Percentiles rank a stretch among this genome's conserved stretches.
Conservation (phyloP, 2,797 vertebrate genomes). For the Argentina silus region DNA sequence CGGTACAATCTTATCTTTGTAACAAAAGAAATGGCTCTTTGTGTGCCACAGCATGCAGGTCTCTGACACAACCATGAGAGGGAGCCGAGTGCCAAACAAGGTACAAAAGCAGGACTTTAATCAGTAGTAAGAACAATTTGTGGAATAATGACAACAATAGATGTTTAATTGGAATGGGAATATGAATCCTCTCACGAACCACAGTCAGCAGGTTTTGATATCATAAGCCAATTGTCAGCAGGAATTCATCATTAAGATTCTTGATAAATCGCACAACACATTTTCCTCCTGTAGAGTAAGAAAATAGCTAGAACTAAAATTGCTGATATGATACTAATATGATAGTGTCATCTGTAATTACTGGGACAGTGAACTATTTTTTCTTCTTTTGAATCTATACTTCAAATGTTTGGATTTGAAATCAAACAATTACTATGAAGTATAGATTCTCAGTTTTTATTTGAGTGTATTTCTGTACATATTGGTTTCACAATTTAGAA, state of each 20-base stretch:
- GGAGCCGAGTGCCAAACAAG: background rate
- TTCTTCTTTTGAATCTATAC: too few species aligned
- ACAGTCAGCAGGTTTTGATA: slow-evolving; percentile 49
- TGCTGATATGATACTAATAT: slow-evolving; percentile 50
- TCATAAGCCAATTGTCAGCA: slow-evolving; percentile 45
- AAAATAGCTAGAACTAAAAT: slow-evolving; percentile 21
- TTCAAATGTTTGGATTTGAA: too few species aligned
- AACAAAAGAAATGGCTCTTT: background rate
- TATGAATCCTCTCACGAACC: slow-evolving; percentile 39
- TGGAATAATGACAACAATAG: background rate
- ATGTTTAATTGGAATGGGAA: slow-evolving; percentile 35
- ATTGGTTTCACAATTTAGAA: too few species aligned
- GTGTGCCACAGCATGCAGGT: background rate
- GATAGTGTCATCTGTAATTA: too few species aligned
- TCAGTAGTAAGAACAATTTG: too few species aligned
- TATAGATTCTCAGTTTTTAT: too few species aligned
- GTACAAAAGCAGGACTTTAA: background rate
- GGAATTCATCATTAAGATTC: slow-evolving; percentile 50
- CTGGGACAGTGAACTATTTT: too few species aligned
- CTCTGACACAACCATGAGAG: background rate
- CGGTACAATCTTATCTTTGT: background rate
- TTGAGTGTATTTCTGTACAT: too few species aligned
- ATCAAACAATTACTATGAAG: too few species aligned
- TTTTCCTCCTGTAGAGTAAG: slow-evolving; percentile 45
- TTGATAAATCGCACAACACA: slow-evolving; percentile 7